These are phyloP conservation scores for Pyrrhosoma nymphula DNA, from an alignment of 2,888 invertebrate species.

Conservation along the genomic window DNA sequence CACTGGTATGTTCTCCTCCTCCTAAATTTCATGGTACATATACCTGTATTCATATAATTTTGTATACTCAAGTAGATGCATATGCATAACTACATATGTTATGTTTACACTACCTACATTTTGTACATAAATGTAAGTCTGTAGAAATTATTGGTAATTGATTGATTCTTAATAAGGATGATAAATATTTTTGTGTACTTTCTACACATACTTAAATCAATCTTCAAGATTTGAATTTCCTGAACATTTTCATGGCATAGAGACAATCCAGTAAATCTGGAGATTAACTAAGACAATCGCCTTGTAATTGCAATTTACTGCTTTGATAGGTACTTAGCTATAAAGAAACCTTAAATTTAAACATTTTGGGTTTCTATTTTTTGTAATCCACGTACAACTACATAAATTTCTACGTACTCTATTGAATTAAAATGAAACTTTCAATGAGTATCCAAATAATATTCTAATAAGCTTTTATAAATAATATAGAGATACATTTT, in stretches of 20 bases:
- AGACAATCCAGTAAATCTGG: not conserved
- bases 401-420: not conserved
- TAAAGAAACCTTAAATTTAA: not conserved
- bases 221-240: not conserved
- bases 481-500: not conserved
- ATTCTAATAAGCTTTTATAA: conserved; percentile 26
- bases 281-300: conserved; percentile 1
- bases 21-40: too few species aligned
- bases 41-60: not conserved
- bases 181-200: conserved; percentile 35
- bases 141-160: not conserved
- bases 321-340: not conserved
- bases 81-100: too few species aligned
- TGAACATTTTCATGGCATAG: not conserved
- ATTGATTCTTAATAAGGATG: not conserved
- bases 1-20: too few species aligned
- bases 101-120: not conserved
- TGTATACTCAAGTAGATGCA: not conserved
- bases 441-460: not conserved
- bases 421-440: not conserved
- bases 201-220: not conserved
- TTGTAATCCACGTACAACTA: conserved; percentile 11
- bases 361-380: conserved; percentile 15
- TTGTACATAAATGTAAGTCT: not conserved
- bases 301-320: not conserved